Conservation (phyloP, 2,888 invertebrate species). For the Hofmannophila pseudospretella region DNA sequence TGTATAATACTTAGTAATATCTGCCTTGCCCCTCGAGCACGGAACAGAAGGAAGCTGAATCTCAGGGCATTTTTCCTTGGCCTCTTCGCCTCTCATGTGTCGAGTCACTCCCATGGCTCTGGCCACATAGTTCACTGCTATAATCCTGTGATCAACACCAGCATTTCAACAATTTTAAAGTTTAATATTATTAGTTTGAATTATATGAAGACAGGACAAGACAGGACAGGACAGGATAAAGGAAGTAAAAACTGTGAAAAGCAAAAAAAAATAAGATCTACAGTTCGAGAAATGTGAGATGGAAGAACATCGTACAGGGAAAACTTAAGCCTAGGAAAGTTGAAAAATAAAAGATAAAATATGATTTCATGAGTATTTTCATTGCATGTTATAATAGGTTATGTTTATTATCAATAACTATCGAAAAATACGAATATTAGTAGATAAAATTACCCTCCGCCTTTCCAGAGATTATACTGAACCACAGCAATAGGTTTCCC, state of each 20-base stretch:
- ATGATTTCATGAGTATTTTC: no score
- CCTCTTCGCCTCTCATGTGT: constrained; percentile 94
- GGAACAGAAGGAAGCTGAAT: constrained; percentile 92
- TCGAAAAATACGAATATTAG: background rate
- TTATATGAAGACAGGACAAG: no score
- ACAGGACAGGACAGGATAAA: no score
- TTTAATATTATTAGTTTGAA: no score
- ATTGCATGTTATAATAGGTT: no score
- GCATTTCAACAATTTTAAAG: no score
- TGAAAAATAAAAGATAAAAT: no score
- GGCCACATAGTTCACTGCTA: constrained; percentile 98
- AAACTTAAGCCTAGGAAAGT: no score
- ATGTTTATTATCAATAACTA: background rate
- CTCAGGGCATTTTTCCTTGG: constrained; percentile 91
- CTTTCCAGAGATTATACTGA: constrained; percentile 95
- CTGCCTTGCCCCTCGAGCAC: constrained; percentile 93
- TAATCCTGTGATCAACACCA: constrained; percentile 82
- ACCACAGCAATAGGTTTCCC: constrained; percentile 97
- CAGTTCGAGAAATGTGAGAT: no score
- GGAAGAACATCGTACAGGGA: no score
- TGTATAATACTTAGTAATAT: constrained; percentile 85
- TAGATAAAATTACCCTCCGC: constrained; percentile 86
- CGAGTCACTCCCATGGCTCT: constrained; percentile 93
- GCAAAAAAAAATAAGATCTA: no score
- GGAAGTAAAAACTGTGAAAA: no score